Conservation (phyloP, 2,797 vertebrate species). For the Pelodytes ibericus region DNA sequence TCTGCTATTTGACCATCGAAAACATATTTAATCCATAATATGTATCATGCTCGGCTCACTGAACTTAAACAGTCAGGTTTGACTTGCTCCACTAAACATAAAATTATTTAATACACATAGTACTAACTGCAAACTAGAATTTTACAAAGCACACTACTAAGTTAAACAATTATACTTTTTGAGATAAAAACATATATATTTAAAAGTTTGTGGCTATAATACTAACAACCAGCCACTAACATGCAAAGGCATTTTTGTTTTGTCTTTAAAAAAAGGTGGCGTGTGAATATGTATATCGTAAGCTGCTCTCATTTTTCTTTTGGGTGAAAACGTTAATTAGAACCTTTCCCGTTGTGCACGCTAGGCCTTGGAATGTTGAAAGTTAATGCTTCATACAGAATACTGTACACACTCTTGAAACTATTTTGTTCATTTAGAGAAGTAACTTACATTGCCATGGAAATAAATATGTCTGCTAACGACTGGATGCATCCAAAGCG, state of each 20-base stretch:
- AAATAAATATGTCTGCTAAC: conserved; percentile 25
- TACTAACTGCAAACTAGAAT: no score
- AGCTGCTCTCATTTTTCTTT: background rate
- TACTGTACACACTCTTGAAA: conserved; percentile 12
- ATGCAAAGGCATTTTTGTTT: background rate
- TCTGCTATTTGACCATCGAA: no score
- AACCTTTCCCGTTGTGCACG: conserved; percentile 1
- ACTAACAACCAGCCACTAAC: background rate
- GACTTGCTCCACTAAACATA: no score
- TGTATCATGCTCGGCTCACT: no score
- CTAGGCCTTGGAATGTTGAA: background rate
- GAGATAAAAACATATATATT: background rate
- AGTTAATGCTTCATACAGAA: background rate
- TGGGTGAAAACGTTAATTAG: background rate
- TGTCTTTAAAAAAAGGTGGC: background rate
- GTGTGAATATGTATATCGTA: background rate
- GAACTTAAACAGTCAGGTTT: no score
- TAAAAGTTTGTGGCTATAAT: background rate
- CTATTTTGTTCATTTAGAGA: background rate
- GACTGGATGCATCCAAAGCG: background rate
- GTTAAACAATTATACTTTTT: background rate
- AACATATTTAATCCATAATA: no score
- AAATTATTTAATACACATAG: background rate
- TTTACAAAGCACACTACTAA: no score
- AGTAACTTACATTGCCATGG: conserved; percentile 13